Evolutionary conservation across 2,888 invertebrate genomes (phyloP).

Genomic region (Belgica antarctica): DNA sequence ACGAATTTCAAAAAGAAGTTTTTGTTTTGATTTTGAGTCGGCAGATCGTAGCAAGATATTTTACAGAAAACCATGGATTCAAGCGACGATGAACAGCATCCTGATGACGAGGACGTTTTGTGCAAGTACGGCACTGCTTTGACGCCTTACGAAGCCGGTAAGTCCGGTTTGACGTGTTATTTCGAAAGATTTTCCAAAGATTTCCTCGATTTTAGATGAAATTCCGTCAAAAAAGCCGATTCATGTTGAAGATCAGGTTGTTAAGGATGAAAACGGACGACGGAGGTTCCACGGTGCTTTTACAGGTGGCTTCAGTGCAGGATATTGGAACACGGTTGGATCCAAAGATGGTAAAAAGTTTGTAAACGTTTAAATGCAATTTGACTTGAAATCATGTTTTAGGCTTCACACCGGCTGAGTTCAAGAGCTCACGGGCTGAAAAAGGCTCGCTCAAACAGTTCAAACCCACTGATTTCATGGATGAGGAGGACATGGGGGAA

Average conservation of each 20-base stretch:
- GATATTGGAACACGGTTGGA: constrained; percentile 95
- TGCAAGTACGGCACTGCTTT: constrained; percentile 76
- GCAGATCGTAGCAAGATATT: background rate
- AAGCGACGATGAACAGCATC: background rate
- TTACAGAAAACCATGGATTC: constrained; percentile 13
- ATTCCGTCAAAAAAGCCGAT: constrained; percentile 77
- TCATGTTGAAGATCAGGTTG: constrained; percentile 80
- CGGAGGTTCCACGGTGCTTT: constrained; percentile 98
- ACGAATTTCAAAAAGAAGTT: no score
- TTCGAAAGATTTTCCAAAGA: background rate
- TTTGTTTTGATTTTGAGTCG: background rate
- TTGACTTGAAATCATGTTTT: constrained; percentile 1
- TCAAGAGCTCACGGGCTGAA: constrained; percentile 81
- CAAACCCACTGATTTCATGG: constrained; percentile 94
- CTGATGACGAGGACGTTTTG: constrained; percentile 63
- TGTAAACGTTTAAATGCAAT: no score
- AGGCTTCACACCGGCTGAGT: constrained; percentile 89
- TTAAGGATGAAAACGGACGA: constrained; percentile 82
- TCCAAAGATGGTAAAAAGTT: constrained; percentile 70
- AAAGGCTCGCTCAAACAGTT: constrained; percentile 61
- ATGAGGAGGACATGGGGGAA: constrained; percentile 91
- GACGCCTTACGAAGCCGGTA: constrained; percentile 82
- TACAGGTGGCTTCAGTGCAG: constrained; percentile 96
- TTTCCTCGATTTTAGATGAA: constrained; percentile 71
- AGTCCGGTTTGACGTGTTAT: constrained; percentile 41